Evolutionary conservation across 92 coral and sea anemone genomes (phyloP).

Genomic region (Epizoanthus rinbou): DNA sequence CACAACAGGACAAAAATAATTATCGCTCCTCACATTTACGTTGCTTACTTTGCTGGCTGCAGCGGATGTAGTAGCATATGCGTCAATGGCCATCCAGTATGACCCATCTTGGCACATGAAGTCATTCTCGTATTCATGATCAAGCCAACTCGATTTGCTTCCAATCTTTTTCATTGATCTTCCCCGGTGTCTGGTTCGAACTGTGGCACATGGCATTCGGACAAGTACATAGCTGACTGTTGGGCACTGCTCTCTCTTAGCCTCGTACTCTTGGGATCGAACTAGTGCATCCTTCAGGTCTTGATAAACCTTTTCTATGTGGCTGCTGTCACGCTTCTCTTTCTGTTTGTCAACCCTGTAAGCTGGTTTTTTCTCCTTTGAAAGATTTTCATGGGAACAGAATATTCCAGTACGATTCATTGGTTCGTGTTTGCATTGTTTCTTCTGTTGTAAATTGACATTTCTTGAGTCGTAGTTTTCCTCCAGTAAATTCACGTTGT

Average conservation of each 20-base stretch:
- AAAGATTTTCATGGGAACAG: too few relatives aligned
- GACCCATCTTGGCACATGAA: background rate
- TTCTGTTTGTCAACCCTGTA: too few relatives aligned
- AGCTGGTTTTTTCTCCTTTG: too few relatives aligned
- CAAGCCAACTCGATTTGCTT: conserved; percentile 30
- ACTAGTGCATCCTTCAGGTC: too few relatives aligned
- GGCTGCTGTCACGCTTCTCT: too few relatives aligned
- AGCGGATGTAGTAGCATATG: background rate
- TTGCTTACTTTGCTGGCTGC: background rate
- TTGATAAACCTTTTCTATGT: too few relatives aligned
- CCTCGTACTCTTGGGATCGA: too few relatives aligned
- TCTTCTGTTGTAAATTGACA: background rate
- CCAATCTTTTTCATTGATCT: conserved; percentile 11
- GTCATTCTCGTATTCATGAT: background rate
- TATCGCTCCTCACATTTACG: background rate
- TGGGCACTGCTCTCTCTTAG: background rate
- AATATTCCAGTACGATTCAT: too few relatives aligned
- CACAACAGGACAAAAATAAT: background rate
- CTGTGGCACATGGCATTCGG: background rate
- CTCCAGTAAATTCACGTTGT: conserved; percentile 7
- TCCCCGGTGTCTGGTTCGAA: conserved; percentile 5
- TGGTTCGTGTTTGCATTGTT: too few relatives aligned
- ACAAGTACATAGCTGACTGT: background rate
- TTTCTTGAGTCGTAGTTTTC: background rate
- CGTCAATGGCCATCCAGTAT: background rate